Conservation (phyloP, 2,888 invertebrate genomes). For the Ptycholaimellus sp. region DNA sequence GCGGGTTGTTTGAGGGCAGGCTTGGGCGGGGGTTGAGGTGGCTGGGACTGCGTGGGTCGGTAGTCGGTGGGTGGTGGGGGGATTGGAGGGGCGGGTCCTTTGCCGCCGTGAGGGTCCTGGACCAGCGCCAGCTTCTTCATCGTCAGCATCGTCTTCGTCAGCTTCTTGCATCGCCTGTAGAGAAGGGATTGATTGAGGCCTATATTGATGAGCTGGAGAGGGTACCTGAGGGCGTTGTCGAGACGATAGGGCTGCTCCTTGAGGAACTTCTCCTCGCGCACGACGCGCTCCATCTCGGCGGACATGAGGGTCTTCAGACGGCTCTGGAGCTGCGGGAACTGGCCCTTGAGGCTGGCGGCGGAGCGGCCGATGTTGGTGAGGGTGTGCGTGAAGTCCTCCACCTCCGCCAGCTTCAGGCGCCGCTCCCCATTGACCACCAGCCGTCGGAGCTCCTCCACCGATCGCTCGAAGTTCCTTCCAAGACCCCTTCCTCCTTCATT, state of each 20-base stretch:
- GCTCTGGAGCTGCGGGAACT: slow-evolving; percentile 69
- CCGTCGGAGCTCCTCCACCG: slow-evolving; percentile 74
- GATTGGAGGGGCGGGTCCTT: too few species aligned
- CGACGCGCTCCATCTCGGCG: slow-evolving; percentile 74
- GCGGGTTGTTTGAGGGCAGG: too few species aligned
- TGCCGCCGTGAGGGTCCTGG: too few species aligned
- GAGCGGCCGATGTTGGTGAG: slow-evolving; percentile 34
- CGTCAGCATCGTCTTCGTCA: slow-evolving; percentile 81
- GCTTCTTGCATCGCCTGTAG: slow-evolving; percentile 71
- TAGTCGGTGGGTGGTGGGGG: too few species aligned
- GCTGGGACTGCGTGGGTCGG: too few species aligned
- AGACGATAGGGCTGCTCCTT: slow-evolving; percentile 81
- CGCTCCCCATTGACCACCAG: slow-evolving; percentile 87
- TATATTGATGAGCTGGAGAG: too few species aligned
- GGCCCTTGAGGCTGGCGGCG: slow-evolving; percentile 65
- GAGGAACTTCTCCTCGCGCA: slow-evolving; percentile 63
- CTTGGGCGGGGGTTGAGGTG: too few species aligned
- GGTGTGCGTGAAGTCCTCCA: slow-evolving; percentile 51
- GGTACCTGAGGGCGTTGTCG: slow-evolving; percentile 48
- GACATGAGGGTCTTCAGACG: slow-evolving; percentile 62
- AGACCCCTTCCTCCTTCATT: too few species aligned
- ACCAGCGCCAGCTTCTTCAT: slow-evolving; percentile 32
- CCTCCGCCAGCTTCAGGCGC: slow-evolving; percentile 83
- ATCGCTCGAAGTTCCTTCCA: slow-evolving; percentile 70
- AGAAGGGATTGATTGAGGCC: too few species aligned